Percentiles rank a stretch among this genome's conserved stretches.
Evolutionary conservation across 2,888 invertebrate genomes (phyloP).

Genomic region (Anoncus sp.): DNA sequence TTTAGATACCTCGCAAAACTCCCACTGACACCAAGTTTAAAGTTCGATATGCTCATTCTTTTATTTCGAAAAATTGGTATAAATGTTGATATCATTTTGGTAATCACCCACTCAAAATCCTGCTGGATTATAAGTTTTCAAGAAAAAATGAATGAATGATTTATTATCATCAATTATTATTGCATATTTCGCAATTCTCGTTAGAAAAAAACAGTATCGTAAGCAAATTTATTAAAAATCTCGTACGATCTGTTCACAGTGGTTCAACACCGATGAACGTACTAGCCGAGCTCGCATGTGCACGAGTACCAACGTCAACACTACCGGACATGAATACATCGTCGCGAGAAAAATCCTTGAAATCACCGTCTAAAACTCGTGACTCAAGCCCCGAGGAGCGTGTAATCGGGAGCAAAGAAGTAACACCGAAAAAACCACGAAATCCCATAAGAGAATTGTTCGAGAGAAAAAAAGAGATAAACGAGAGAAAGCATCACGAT

Average conservation of each 20-base stretch:
- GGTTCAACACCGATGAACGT: constrained; percentile 82
- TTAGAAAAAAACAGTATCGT: background rate
- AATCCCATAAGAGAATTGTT: constrained; percentile 81
- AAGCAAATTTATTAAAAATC: background rate
- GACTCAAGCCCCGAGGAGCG: constrained; percentile 56
- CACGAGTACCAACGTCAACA: constrained; percentile 79
- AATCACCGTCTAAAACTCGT: constrained; percentile 27
- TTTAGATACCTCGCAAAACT: too few relatives aligned
- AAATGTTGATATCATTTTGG: too few relatives aligned
- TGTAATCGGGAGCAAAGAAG: constrained; percentile 52
- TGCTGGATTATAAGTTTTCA: too few relatives aligned
- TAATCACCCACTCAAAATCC: too few relatives aligned
- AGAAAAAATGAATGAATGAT: background rate
- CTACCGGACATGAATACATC: constrained; percentile 54
- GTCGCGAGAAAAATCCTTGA: constrained; percentile 51
- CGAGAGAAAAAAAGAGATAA: constrained; percentile 79
- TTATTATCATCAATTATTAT: background rate
- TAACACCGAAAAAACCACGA: constrained; percentile 72
- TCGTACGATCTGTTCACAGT: constrained; percentile 69
- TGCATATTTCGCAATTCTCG: background rate
- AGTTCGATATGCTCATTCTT: too few relatives aligned
- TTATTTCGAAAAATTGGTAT: too few relatives aligned
- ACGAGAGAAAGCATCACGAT: constrained; percentile 77
- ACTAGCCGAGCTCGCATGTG: constrained; percentile 81
- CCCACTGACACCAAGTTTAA: too few relatives aligned